Percentiles rank a stretch among this genome's conserved stretches.
These are phyloP conservation scores for Pyrrhura leucotis DNA, from an alignment of 2,797 vertebrate species.

Conservation along the genomic window DNA sequence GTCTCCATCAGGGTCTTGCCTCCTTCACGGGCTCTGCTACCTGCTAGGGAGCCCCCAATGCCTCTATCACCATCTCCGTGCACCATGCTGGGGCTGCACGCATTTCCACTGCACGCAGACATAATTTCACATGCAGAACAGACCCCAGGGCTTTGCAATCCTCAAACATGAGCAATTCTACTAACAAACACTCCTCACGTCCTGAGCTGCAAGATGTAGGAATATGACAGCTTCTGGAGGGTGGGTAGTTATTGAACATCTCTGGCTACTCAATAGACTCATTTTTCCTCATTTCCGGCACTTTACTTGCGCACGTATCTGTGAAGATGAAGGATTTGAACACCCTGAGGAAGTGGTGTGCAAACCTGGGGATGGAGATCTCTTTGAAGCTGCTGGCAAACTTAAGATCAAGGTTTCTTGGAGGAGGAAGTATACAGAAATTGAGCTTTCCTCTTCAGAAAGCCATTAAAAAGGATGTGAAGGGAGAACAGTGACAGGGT, in stretches of 20 bases:
- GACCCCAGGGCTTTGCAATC: background rate
- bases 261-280: background rate
- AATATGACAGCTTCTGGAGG: background rate
- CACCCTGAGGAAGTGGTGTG: background rate
- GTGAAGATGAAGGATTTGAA: background rate
- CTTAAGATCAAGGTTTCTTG: background rate
- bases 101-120: background rate
- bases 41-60: background rate
- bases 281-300: background rate
- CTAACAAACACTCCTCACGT: background rate
- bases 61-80: background rate
- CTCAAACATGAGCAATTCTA: background rate
- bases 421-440: background rate
- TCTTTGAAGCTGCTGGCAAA: background rate
- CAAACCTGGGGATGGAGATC: background rate
- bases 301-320: fast-evolving
- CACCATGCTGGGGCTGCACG: fast-evolving
- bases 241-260: background rate
- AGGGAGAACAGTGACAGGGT: background rate
- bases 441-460: background rate
- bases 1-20: background rate
- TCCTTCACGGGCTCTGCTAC: background rate
- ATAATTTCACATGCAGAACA: background rate
- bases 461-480: background rate
- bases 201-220: background rate